Conservation (phyloP, 1,140 invertebrate genomes). For the Triops cancriformis region DNA sequence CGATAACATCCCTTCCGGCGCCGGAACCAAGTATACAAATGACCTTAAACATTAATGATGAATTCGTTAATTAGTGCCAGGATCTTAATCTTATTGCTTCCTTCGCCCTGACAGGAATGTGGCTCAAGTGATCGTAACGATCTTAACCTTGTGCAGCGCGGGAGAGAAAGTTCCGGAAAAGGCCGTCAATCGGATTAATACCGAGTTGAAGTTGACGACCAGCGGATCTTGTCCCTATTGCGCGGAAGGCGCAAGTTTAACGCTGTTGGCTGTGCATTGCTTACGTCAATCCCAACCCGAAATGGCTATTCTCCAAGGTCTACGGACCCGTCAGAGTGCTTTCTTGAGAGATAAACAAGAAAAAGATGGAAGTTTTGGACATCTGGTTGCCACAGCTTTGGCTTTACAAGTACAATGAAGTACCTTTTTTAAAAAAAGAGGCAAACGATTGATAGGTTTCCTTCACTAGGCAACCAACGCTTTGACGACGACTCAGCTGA, state of each 20-base stretch:
- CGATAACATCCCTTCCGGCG: slow-evolving; percentile 25
- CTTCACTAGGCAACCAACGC: slow-evolving; percentile 27
- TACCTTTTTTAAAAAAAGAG: background rate
- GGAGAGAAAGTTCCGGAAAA: slow-evolving; percentile 20
- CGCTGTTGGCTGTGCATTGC: slow-evolving; percentile 27
- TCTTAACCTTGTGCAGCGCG: slow-evolving; percentile 27
- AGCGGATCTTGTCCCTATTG: slow-evolving; percentile 25
- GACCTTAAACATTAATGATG: background rate
- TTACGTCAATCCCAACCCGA: slow-evolving; percentile 18
- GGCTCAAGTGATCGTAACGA: slow-evolving; percentile 22
- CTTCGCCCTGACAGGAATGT: slow-evolving; percentile 22
- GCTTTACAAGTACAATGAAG: slow-evolving; percentile 21
- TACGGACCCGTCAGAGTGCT: slow-evolving; percentile 26
- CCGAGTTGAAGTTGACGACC: slow-evolving; percentile 24
- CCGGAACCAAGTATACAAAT: slow-evolving; percentile 19
- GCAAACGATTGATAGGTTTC: background rate
- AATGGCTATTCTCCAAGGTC: slow-evolving; percentile 15
- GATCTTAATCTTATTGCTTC: background rate
- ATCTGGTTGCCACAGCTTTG: slow-evolving; percentile 22
- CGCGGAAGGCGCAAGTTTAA: slow-evolving; percentile 27
- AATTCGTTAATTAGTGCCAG: background rate
- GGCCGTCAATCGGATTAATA: slow-evolving; percentile 26
- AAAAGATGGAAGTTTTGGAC: slow-evolving; percentile 26
- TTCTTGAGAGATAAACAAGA: slow-evolving; percentile 28
- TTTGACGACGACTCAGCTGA: slow-evolving; percentile 23